These are phyloP conservation scores for Catocala fraxini DNA, from an alignment of 2,888 invertebrate genomes.

Conservation along the genomic window DNA sequence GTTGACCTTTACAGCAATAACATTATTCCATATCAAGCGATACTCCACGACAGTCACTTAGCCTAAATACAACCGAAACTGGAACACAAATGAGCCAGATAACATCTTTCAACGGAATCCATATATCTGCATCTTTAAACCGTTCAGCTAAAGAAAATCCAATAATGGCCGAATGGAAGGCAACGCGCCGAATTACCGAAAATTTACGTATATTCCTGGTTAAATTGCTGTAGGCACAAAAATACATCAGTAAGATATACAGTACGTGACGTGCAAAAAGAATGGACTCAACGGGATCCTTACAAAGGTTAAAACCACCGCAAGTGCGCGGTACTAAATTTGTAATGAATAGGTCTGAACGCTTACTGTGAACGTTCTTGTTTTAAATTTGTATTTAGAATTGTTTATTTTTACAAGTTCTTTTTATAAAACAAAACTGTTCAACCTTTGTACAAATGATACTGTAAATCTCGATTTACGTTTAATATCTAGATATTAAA, in stretches of 20 bases:
- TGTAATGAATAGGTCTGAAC: too few relatives aligned
- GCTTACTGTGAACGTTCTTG: too few relatives aligned
- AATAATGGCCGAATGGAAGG: constrained; percentile 53
- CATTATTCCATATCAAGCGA: background rate
- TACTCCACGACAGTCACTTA: constrained; percentile 3
- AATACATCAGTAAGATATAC: constrained; percentile 48
- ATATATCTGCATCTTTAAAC: constrained; percentile 48
- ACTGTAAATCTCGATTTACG: too few relatives aligned
- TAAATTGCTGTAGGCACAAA: constrained; percentile 58
- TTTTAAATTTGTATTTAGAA: too few relatives aligned
- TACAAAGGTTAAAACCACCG: background rate
- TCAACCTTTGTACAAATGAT: too few relatives aligned
- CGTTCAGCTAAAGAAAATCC: constrained; percentile 50
- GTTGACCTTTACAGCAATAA: too few relatives aligned
- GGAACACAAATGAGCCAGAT: constrained; percentile 43
- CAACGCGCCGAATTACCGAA: constrained; percentile 52
- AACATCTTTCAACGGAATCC: constrained; percentile 46
- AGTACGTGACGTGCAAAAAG: background rate
- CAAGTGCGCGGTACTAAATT: too few relatives aligned
- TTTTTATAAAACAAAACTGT: too few relatives aligned
- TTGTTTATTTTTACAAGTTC: too few relatives aligned
- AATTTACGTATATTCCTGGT: constrained; percentile 50
- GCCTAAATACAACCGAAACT: constrained; percentile 8
- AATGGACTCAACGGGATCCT: background rate
- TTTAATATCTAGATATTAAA: too few relatives aligned